A percentile compares a stretch with the other conserved stretches of the same genome.
phyloP scores from a whole-genome alignment of 2,113 vertebrate species.

The Passer domesticus region DNA sequence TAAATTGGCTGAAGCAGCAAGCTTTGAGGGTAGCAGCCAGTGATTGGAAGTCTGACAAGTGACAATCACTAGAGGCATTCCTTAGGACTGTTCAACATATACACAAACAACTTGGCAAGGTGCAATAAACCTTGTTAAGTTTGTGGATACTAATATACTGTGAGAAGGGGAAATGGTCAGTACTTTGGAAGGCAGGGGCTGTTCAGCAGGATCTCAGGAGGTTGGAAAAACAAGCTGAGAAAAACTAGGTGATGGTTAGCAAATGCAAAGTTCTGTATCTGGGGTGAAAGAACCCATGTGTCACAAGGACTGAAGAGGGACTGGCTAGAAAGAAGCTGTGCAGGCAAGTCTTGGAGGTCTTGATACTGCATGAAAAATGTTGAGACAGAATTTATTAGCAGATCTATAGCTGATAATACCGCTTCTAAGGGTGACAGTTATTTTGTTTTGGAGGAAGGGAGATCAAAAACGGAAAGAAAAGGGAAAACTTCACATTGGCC shows the following conservation, averaged over 20 bases:
- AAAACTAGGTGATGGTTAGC: neutral
- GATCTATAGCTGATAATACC: neutral
- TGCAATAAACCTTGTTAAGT: neutral
- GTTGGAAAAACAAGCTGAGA: neutral
- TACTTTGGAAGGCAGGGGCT: neutral
- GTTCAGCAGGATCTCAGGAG: neutral
- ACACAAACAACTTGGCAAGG: neutral
- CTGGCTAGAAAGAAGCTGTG: neutral
- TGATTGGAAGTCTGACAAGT: neutral
- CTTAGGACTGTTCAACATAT: neutral
- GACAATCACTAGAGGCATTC: neutral
- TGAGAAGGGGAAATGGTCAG: neutral
- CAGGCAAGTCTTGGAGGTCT: neutral
- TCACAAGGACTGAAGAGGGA: neutral
- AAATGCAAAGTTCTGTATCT: neutral
- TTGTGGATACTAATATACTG: neutral
- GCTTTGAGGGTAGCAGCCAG: neutral
- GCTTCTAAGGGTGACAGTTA: neutral
- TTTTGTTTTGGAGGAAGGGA: neutral
- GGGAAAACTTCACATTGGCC: neutral
- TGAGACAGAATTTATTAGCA: neutral
- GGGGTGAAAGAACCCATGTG: neutral
- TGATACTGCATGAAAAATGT: neutral
- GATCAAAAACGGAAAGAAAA: neutral
- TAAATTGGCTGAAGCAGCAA: neutral